Evolutionary conservation across 2,888 invertebrate genomes (phyloP).

Genomic region (Sphinx pinastri): DNA sequence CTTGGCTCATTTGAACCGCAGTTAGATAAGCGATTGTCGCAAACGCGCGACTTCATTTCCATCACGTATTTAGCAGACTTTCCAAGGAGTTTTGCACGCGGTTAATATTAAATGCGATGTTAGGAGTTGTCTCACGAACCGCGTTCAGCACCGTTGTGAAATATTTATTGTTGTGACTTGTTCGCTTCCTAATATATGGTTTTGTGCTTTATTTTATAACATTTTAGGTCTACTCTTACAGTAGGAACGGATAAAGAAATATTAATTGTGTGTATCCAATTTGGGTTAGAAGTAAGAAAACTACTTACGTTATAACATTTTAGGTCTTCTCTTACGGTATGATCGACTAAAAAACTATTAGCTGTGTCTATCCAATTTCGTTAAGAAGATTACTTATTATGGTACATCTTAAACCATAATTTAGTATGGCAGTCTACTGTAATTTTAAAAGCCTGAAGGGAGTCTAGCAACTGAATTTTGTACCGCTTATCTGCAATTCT

Average conservation of each 20-base stretch:
- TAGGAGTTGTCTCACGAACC: constrained; percentile 49
- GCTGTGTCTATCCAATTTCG: too few species aligned
- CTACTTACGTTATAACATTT: constrained; percentile 10
- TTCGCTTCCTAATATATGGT: constrained; percentile 35
- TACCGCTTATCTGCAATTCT: too few species aligned
- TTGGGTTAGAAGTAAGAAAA: too few species aligned
- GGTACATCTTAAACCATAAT: too few species aligned
- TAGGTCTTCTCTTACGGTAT: not conserved
- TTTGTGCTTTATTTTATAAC: not conserved
- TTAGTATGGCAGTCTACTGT: too few species aligned
- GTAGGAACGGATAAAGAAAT: too few species aligned
- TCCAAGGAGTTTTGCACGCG: constrained; percentile 51
- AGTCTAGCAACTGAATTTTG: too few species aligned
- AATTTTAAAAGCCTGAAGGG: too few species aligned
- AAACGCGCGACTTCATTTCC: constrained; percentile 49
- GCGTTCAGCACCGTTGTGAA: constrained; percentile 44
- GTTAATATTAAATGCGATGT: constrained; percentile 46
- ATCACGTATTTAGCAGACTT: constrained; percentile 64
- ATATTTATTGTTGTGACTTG: constrained; percentile 38
- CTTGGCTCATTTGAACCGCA: not conserved
- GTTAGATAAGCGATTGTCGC: constrained; percentile 39
- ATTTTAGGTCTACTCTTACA: not conserved
- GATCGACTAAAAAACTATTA: too few species aligned
- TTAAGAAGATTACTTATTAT: too few species aligned
- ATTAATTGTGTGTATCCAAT: too few species aligned